Evolutionary conservation across 2,797 vertebrate species (phyloP).

Genomic region (Crocidura indochinensis): DNA sequence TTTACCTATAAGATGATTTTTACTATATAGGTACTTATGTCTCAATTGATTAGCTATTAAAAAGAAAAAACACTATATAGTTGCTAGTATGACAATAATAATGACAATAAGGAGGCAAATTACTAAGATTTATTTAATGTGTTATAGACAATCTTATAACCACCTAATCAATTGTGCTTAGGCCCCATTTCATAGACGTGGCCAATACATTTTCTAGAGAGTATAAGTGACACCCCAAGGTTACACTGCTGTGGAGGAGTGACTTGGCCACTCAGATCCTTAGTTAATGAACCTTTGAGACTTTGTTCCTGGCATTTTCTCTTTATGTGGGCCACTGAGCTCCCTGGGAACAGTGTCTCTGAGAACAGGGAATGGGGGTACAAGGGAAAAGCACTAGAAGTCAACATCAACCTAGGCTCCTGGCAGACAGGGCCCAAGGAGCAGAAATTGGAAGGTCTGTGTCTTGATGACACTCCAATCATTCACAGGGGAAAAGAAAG

Average conservation of each 20-base stretch:
- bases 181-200: slow-evolving; percentile 22
- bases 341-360: too few species aligned
- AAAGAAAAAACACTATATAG: not conserved
- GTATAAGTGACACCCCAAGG: not conserved
- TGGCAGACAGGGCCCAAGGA: not conserved
- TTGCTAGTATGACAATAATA: not conserved
- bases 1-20: not conserved
- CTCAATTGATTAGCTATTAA: not conserved
- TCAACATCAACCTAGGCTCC: not conserved
- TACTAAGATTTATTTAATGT: not conserved
- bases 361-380: not conserved
- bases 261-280: not conserved
- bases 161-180: not conserved
- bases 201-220: too few species aligned
- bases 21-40: not conserved
- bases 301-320: slow-evolving; percentile 11
- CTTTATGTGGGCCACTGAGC: not conserved
- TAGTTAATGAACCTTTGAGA: not conserved
- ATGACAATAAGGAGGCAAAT: not conserved
- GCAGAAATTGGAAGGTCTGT: accelerated
- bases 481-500: not conserved
- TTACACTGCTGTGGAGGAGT: not conserved
- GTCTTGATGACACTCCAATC: not conserved
- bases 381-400: not conserved
- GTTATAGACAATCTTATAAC: not conserved